These are phyloP conservation scores for Tetraneura akinire DNA, from an alignment of 1,140 invertebrate genomes.

Conservation along the genomic window DNA sequence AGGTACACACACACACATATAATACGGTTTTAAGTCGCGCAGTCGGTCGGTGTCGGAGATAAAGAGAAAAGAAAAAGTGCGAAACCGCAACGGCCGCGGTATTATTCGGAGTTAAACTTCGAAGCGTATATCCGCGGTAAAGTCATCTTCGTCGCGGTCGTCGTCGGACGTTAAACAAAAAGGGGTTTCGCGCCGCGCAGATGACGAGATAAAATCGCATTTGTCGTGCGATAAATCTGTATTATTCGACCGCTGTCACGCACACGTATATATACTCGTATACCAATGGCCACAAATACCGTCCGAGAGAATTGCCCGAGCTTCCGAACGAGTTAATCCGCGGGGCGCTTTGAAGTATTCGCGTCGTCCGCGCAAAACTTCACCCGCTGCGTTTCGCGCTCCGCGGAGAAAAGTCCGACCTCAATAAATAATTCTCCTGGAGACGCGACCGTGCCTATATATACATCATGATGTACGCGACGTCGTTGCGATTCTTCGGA, in stretches of 20 bases:
- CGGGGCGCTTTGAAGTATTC: conserved; percentile 43
- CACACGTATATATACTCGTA: too few relatives aligned
- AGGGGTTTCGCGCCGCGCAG: background rate
- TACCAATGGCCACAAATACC: background rate
- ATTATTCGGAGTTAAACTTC: conserved; percentile 4
- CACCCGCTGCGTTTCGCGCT: background rate
- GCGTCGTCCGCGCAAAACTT: conserved; percentile 49
- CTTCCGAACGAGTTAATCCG: conserved; percentile 44
- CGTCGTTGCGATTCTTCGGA: too few relatives aligned
- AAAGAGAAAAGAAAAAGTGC: background rate
- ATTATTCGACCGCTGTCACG: conserved; percentile 19
- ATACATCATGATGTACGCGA: background rate
- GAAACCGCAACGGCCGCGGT: background rate
- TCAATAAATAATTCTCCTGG: conserved; percentile 40
- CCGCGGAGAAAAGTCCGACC: conserved; percentile 42
- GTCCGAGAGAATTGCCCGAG: background rate
- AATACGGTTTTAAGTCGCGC: too few relatives aligned
- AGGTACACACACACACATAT: background rate
- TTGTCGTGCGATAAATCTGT: conserved; percentile 48
- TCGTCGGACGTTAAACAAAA: conserved; percentile 15
- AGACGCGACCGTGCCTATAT: background rate
- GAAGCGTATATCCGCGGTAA: background rate
- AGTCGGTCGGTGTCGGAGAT: background rate
- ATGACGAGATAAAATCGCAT: conserved; percentile 50
- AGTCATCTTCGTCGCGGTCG: background rate